Evolutionary conservation across 2,113 vertebrate genomes (phyloP).

Genomic region (Ranitomeya variabilis): DNA sequence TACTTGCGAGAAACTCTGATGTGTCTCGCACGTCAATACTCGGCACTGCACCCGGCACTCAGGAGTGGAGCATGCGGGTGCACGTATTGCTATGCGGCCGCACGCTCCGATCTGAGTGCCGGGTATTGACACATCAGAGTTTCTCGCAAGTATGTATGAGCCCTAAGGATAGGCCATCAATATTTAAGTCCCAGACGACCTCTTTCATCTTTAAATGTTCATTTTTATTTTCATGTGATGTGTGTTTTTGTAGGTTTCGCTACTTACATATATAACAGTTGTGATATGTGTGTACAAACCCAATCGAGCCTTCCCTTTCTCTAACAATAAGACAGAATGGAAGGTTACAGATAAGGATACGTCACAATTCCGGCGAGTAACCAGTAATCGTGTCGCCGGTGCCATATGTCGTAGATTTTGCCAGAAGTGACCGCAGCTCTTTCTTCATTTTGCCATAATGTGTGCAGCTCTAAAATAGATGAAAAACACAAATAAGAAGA

Average conservation of each 20-base stretch:
- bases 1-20: too few species aligned
- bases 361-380: conserved; percentile 94
- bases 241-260: not conserved
- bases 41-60: too few species aligned
- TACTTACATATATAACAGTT: not conserved
- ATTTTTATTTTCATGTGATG: not conserved
- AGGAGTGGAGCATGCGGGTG: too few species aligned
- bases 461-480: conserved; percentile 85
- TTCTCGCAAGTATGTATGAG: too few species aligned
- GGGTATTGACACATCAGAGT: too few species aligned
- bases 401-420: conserved; percentile 98
- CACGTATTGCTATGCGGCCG: too few species aligned
- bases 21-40: too few species aligned
- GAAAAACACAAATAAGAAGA: not conserved
- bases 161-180: too few species aligned
- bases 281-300: not conserved
- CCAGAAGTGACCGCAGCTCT: conserved; percentile 90
- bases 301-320: not conserved
- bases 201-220: too few species aligned
- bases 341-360: conserved; percentile 79
- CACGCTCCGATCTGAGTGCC: too few species aligned
- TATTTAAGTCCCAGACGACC: too few species aligned
- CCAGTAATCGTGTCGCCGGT: conserved; percentile 97
- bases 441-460: conserved; percentile 96
- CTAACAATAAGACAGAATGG: not conserved